These are phyloP conservation scores for Allygus modestus DNA, from an alignment of 2,888 invertebrate species.

Conservation along the genomic window DNA sequence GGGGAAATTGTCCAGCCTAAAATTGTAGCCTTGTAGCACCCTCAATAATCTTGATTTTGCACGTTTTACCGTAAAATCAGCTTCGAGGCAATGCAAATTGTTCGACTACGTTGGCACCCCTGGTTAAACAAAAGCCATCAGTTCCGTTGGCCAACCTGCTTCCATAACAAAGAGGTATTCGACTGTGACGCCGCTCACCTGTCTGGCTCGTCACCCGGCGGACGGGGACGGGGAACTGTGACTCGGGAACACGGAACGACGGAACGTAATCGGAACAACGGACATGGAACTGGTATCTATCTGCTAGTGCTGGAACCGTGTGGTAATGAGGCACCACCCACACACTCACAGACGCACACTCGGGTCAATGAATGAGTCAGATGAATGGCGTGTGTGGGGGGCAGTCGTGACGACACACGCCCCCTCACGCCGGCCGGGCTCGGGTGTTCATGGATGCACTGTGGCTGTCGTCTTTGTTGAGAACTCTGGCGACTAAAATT, in stretches of 20 bases:
- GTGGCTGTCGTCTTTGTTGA: too few relatives aligned
- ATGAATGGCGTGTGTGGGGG: not conserved
- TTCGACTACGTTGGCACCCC: not conserved
- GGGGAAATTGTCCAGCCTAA: too few relatives aligned
- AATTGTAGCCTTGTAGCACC: too few relatives aligned
- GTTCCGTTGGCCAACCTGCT: slow-evolving; percentile 27
- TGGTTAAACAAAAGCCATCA: slow-evolving; percentile 13
- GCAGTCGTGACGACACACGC: slow-evolving; percentile 10
- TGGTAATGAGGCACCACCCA: not conserved
- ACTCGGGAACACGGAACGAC: not conserved
- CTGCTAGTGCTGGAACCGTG: too few relatives aligned
- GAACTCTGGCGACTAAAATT: too few relatives aligned
- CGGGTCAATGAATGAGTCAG: slow-evolving; percentile 26
- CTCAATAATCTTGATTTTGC: too few relatives aligned
- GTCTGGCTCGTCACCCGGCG: not conserved
- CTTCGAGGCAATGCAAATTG: too few relatives aligned
- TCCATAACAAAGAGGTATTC: slow-evolving; percentile 27
- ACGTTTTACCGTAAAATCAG: too few relatives aligned
- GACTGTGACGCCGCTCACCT: slow-evolving; percentile 28
- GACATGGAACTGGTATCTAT: not conserved
- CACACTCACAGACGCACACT: not conserved
- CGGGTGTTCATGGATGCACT: not conserved
- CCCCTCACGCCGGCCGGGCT: not conserved
- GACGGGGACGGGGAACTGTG: not conserved
- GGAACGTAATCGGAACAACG: not conserved